These are phyloP conservation scores for Paraescarpia echinospica DNA, from an alignment of 1,140 invertebrate genomes.

Conservation along the genomic window DNA sequence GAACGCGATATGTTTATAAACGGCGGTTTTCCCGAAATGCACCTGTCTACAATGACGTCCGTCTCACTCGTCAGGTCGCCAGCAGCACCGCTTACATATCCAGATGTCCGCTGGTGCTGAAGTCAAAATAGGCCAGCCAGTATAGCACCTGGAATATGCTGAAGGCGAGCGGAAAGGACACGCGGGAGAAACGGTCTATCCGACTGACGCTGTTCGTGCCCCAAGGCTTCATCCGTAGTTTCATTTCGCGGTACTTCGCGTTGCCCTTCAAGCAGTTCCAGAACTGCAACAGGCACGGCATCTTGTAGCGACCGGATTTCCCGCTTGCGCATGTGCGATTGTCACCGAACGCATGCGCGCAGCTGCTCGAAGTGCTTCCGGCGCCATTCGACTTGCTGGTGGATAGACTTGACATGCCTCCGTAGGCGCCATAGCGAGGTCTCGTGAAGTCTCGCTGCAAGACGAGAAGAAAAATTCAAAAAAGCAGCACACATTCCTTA, in stretches of 20 bases:
- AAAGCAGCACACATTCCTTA: not conserved
- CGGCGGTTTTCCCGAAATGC: too few species aligned
- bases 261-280: conserved; percentile 18
- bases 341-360: not conserved
- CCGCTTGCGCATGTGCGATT: not conserved
- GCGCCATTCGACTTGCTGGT: not conserved
- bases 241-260: conserved; percentile 14
- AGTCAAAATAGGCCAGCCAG: conserved; percentile 72
- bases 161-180: conserved; percentile 86
- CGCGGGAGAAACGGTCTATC: conserved; percentile 78
- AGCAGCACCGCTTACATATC: not conserved
- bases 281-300: conserved; percentile 8
- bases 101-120: not conserved
- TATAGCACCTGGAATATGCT: conserved; percentile 82
- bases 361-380: not conserved
- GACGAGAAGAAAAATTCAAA: not conserved
- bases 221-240: not conserved
- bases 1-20: too few species aligned
- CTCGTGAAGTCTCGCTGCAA: not conserved
- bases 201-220: conserved; percentile 31
- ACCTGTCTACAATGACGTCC: too few species aligned
- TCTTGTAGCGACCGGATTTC: not conserved
- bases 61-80: too few species aligned
- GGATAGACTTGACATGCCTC: not conserved
- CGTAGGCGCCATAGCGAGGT: not conserved